phyloP scores from a whole-genome alignment of 2,888 invertebrate species.

The Gryllus longicercus region DNA sequence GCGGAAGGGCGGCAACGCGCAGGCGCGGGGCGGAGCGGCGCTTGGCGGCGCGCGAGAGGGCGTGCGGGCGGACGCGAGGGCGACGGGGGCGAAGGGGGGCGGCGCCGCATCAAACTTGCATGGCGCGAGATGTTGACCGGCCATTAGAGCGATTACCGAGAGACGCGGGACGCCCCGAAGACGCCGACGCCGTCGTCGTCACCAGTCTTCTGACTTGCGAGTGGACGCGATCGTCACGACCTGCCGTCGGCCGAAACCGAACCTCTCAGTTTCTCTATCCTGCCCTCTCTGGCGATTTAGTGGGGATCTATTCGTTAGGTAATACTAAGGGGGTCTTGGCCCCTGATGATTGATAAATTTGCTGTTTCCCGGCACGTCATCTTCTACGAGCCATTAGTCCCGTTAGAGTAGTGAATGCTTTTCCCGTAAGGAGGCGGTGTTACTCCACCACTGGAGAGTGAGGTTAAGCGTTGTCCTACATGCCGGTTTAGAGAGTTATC shows the following conservation, averaged over 20 bases:
- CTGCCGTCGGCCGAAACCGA: not conserved
- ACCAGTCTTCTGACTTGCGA: not conserved
- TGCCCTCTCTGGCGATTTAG: no score
- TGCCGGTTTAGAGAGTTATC: no score
- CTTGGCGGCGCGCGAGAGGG: not conserved
- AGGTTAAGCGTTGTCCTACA: no score
- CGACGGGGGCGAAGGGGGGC: constrained; percentile 18
- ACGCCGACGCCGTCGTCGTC: not conserved
- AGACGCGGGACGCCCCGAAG: constrained; percentile 20
- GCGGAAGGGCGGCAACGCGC: not conserved
- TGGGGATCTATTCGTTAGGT: no score
- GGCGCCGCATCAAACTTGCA: constrained; percentile 32
- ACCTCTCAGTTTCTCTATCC: not conserved
- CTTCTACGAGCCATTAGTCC: no score
- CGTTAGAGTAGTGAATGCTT: no score
- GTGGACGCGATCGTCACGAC: not conserved
- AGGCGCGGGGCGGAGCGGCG: constrained; percentile 21
- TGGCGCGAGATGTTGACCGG: constrained; percentile 29
- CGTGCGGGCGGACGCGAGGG: not conserved
- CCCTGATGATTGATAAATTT: no score
- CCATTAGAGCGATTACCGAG: constrained; percentile 32
- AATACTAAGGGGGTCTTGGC: no score
- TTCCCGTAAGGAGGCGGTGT: no score
- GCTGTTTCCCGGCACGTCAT: no score
- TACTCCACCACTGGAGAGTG: no score